Percentiles rank a stretch among this genome's conserved stretches.
Evolutionary conservation across 2,113 vertebrate genomes (phyloP).

Genomic region (Phocoena sinus): DNA sequence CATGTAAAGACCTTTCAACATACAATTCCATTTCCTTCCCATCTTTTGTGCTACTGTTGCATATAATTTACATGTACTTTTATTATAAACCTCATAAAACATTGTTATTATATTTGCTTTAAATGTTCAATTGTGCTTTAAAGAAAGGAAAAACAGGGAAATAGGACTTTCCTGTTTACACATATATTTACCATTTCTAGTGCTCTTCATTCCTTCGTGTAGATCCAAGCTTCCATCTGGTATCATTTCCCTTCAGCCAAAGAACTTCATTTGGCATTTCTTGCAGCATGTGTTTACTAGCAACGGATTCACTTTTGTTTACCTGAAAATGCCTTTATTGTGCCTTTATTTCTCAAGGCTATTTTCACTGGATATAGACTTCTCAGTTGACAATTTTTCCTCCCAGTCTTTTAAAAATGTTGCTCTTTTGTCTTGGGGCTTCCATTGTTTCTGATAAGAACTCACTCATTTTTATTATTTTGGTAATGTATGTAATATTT

Average conservation of each 20-base stretch:
- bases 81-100: not conserved
- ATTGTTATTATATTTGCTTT: not conserved
- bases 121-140: not conserved
- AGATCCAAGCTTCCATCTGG: not conserved
- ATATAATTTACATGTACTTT: not conserved
- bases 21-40: not conserved
- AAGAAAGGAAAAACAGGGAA: not conserved
- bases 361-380: not conserved
- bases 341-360: not conserved
- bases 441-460: not conserved
- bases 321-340: not conserved
- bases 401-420: not conserved
- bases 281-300: not conserved
- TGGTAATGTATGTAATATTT: not conserved
- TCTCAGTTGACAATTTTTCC: not conserved
- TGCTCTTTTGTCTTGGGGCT: not conserved
- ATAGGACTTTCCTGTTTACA: too few species aligned
- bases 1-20: not conserved
- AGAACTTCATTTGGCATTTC: not conserved
- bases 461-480: not conserved
- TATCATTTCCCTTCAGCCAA: too few species aligned
- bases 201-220: not conserved
- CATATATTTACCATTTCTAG: accelerated
- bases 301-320: not conserved
- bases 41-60: not conserved